Evolutionary conservation across 2,797 vertebrate species (phyloP), one percentile per base, ranked within the genome.

Genomic region (Oreortyx pictus): DNA sequence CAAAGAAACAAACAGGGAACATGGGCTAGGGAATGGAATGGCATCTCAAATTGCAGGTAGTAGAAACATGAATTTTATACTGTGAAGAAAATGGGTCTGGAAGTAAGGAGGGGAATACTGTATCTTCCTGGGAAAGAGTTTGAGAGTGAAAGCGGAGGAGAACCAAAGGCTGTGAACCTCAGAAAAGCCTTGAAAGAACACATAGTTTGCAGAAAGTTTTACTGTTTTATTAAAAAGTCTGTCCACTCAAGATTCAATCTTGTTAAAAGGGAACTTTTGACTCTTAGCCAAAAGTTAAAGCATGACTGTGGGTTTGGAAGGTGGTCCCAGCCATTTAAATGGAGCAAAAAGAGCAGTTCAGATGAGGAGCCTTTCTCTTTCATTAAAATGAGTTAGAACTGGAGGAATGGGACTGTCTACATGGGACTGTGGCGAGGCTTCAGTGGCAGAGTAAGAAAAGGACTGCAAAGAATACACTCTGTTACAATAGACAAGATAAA

Each of bases 21-120:
- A 33, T 0, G 0, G 2, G 29, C 61, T 64, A 37, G 5, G 5
- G 8, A 11, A 12, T 9, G 17, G 33, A 7, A 59, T 57, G 15
- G 29, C n/a, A 18, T 14, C 3, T 8, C 11, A 62, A 9, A 5
- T 3, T 77, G 44, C 44, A 33, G 31, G 16, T 27, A 15, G 8
- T 20, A 19, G 19, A 76, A 75, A 7, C 1, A 47, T 62, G 2
- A 65, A 29, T 25, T 47, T 8, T 24, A 47, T 43, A 4, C 16
- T 88, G 14, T 18, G 44, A 35, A 52, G 33, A 68, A 72, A 68
- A 17, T 3, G 6, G 8, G 3, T 52, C 35, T 70, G 52, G 27
- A 88, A 86, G 3, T 23, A 15, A 9, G 27, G 16, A 57, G 14
- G 52, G 29, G 22, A 67, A 61, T 37, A 43, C 9, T 9, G 8